These are phyloP conservation scores for Zaprionus camerounensis DNA, from an alignment of 1,140 invertebrate species.

Conservation along the genomic window DNA sequence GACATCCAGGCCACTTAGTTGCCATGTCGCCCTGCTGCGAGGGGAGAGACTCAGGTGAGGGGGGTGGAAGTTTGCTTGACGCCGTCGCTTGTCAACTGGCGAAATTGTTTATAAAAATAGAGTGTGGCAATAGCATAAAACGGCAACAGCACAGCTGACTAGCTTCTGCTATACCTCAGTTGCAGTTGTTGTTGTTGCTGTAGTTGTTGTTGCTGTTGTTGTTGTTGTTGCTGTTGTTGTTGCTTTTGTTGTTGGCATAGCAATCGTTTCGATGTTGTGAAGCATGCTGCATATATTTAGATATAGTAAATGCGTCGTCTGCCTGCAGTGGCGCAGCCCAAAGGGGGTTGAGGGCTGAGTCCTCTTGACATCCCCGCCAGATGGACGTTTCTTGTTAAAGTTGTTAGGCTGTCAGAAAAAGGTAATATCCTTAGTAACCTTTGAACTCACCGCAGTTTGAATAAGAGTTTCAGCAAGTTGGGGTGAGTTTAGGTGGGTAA, in stretches of 20 bases:
- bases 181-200: conserved; percentile 32
- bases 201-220: conserved; percentile 10
- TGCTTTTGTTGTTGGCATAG: conserved; percentile 31
- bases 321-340: conserved; percentile 40
- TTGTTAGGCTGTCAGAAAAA: conserved; percentile 23
- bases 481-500: background rate
- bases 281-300: conserved; percentile 76
- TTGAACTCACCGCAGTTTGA: background rate
- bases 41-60: background rate
- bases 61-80: conserved; percentile 30
- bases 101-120: conserved; percentile 82
- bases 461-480: background rate
- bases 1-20: conserved; percentile 72
- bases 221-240: conserved; percentile 24
- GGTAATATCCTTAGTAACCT: conserved; percentile 2
- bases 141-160: conserved; percentile 25
- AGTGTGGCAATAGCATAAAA: conserved; percentile 76
- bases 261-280: conserved; percentile 52
- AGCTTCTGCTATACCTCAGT: conserved; percentile 25
- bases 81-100: conserved; percentile 75
- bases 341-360: conserved; percentile 1
- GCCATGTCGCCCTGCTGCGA: conserved; percentile 55
- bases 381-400: conserved; percentile 39
- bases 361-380: conserved; percentile 1
- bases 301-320: conserved; percentile 69